Conservation (phyloP, 2,113 vertebrate genomes). For the Scolopax mira region DNA sequence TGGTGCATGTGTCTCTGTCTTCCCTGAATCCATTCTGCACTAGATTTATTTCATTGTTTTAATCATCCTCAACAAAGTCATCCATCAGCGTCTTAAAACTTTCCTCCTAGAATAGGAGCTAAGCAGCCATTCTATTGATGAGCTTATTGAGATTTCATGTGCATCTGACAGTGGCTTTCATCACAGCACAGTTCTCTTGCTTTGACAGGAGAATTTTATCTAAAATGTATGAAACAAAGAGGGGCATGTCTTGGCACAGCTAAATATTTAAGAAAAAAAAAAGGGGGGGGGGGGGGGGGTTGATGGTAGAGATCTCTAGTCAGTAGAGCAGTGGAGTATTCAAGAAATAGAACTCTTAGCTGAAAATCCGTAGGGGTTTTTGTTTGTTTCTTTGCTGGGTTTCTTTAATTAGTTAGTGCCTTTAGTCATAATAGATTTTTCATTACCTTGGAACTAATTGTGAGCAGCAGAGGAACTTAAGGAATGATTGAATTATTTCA, state of each 20-base stretch:
- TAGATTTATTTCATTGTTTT: not conserved
- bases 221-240: not conserved
- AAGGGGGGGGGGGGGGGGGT: not conserved
- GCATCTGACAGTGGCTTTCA: not conserved
- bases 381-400: not conserved
- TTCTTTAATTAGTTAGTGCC: not conserved
- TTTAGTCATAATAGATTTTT: not conserved
- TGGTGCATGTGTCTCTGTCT: not conserved
- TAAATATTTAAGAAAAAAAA: not conserved
- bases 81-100: not conserved
- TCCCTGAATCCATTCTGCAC: not conserved
- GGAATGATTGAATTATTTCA: not conserved
- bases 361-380: not conserved
- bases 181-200: not conserved
- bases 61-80: not conserved
- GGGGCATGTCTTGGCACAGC: not conserved
- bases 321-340: not conserved
- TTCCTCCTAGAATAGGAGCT: not conserved
- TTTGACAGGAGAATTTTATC: not conserved
- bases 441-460: not conserved
- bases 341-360: not conserved
- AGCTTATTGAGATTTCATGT: constrained; percentile 5
- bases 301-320: not conserved
- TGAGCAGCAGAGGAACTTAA: not conserved
- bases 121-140: constrained; percentile 6